Evolutionary conservation across 1,140 invertebrate genomes (phyloP), one percentile per base, ranked within the genome.

Genomic region (Brachionus calyciflorus): DNA sequence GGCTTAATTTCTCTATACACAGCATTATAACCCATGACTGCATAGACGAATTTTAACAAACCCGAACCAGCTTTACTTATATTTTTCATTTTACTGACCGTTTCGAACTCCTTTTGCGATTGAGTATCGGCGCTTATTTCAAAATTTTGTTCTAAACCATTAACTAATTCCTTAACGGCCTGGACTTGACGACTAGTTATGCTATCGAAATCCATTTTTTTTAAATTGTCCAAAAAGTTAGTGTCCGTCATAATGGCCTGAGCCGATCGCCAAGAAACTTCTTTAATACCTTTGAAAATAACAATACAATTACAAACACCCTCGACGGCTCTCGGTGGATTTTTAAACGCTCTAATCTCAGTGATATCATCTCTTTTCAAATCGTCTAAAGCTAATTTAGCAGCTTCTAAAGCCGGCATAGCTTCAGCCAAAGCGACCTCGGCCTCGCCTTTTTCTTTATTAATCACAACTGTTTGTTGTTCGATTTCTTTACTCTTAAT

Each of bases 171-270:
- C 57, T 24, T 76, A 9, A 55, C 49, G 1, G 49, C 51, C 6
- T 21, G 17, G 1, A 76, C 21, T 57, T 57, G 49, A 17, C 37
- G 57, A 4, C 28, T 21, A 0, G 91, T 91, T 37, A 94, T 90
- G 12, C 88, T 85, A 79, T 94, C 90, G 77, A 90, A 91, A 81
- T 94, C 91, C 89, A 94, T 90, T 80, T 93, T 91, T 84, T 91
- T 91, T 2, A 95, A 83, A 28, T 86, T 88, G 78, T 88, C 87
- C 2, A 94, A 81, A 82, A 94, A 95, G 82, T 89, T 91, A 0
- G 91, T 90, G 82, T 94, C 92, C 0, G 91, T 88, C 92, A 95
- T 93, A 89, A 94, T 91, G 12, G 88, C 91, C 81, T 93, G 93
- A 0, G 91, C 92, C 12, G 89, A 89, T 84, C 94, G 94, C 93